Conservation (phyloP, 2,888 invertebrate genomes). For the Mythimna lalbum region DNA sequence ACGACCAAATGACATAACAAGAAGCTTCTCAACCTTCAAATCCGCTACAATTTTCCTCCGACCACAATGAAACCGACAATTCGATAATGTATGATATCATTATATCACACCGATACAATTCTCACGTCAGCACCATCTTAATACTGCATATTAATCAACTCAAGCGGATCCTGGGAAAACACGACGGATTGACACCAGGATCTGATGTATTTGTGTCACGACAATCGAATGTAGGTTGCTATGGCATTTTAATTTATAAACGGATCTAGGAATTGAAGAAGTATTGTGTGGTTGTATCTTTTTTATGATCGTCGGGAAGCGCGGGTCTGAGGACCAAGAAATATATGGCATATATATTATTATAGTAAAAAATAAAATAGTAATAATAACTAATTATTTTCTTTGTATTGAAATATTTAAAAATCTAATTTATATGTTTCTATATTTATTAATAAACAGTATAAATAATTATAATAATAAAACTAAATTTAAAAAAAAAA, state of each 20-base stretch:
- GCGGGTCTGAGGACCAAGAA: slow-evolving; percentile 12
- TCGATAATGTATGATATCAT: slow-evolving; percentile 47
- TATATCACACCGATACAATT: slow-evolving; percentile 23
- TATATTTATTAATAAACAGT: too few species aligned
- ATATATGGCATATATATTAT: too few species aligned
- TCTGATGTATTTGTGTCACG: slow-evolving; percentile 52
- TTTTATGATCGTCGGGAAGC: slow-evolving; percentile 21
- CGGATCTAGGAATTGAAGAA: slow-evolving; percentile 51
- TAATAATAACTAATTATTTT: too few species aligned
- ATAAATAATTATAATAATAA: too few species aligned
- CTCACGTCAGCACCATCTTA: slow-evolving; percentile 33
- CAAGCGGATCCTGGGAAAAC: slow-evolving; percentile 61
- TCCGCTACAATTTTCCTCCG: neutral
- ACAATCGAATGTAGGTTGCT: slow-evolving; percentile 40
- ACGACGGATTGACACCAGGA: slow-evolving; percentile 46
- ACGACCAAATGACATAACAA: neutral
- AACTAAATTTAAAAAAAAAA: too few species aligned
- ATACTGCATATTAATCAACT: slow-evolving; percentile 42
- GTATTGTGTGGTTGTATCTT: neutral
- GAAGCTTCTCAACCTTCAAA: neutral
- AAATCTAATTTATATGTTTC: too few species aligned
- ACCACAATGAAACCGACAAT: neutral
- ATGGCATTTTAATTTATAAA: slow-evolving; percentile 48
- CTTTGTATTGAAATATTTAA: too few species aligned
- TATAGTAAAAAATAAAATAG: too few species aligned